These are phyloP conservation scores for Rhyacophila brunnea DNA, from an alignment of 1,140 invertebrate genomes.

Conservation along the genomic window DNA sequence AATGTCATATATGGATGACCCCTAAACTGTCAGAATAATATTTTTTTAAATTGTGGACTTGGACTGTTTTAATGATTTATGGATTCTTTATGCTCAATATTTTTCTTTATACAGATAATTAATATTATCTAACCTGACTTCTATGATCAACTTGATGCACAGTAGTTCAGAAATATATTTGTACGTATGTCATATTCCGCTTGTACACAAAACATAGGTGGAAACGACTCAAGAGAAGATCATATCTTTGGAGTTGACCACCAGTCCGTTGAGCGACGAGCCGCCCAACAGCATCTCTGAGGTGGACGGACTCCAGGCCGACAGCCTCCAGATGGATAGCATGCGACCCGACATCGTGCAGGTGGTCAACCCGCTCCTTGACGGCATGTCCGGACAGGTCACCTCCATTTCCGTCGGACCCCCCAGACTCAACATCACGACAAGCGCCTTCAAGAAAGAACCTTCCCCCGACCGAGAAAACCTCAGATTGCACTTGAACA, in stretches of 20 bases:
- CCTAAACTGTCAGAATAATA: too few species aligned
- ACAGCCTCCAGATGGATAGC: slow-evolving; percentile 38
- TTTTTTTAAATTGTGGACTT: too few species aligned
- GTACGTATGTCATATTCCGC: too few species aligned
- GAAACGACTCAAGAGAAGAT: slow-evolving; percentile 86
- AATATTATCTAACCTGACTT: too few species aligned
- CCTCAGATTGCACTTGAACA: slow-evolving; percentile 22
- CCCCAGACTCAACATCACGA: slow-evolving; percentile 40
- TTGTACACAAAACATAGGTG: slow-evolving; percentile 59
- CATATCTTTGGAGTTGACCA: slow-evolving; percentile 78
- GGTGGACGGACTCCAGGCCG: slow-evolving; percentile 48
- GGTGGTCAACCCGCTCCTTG: slow-evolving; percentile 51
- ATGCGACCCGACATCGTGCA: slow-evolving; percentile 53
- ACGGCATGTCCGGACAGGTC: slow-evolving; percentile 47
- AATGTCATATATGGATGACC: too few species aligned
- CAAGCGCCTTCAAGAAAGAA: background rate
- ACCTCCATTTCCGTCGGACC: slow-evolving; percentile 52
- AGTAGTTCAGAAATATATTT: too few species aligned
- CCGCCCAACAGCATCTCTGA: slow-evolving; percentile 52
- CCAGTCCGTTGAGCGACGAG: slow-evolving; percentile 59
- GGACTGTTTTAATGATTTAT: too few species aligned
- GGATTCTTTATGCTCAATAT: too few species aligned
- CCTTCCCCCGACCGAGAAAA: slow-evolving; percentile 7
- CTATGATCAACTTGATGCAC: too few species aligned
- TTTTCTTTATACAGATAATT: too few species aligned